phyloP scores from a whole-genome alignment of 2,888 invertebrate genomes.

The Ormyrus labotus region DNA sequence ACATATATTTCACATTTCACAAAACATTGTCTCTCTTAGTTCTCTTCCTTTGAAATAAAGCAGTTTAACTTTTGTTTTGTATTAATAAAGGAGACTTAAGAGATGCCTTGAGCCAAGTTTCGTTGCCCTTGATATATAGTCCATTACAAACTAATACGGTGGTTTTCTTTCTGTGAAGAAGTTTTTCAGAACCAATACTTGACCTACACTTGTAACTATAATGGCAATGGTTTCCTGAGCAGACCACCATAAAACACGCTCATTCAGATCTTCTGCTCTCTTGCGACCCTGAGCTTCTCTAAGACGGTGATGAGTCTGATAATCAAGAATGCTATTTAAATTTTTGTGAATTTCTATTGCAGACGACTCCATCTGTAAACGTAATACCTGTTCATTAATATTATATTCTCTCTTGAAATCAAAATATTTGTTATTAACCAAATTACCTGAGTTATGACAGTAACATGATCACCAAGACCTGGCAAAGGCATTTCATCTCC shows the following conservation, averaged over 20 bases:
- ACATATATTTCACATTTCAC: conserved; percentile 49
- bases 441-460: conserved; percentile 92
- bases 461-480: conserved; percentile 91
- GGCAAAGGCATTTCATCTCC: conserved; percentile 92
- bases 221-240: conserved; percentile 91
- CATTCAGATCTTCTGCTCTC: conserved; percentile 97
- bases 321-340: conserved; percentile 91
- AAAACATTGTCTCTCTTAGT: conserved; percentile 37
- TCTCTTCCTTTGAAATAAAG: conserved; percentile 16
- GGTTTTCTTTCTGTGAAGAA: conserved; percentile 84
- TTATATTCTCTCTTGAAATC: not conserved
- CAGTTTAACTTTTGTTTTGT: conserved; percentile 22
- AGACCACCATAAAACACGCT: conserved; percentile 96
- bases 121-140: conserved; percentile 7
- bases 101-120: conserved; percentile 24
- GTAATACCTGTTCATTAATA: not conserved
- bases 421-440: not conserved
- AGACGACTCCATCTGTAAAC: conserved; percentile 91
- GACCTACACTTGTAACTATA: conserved; percentile 89
- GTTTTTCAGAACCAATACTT: conserved; percentile 93
- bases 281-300: conserved; percentile 96
- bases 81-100: not conserved
- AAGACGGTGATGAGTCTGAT: conserved; percentile 97
- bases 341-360: conserved; percentile 93
- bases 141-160: conserved; percentile 46